Evolutionary conservation across 2,888 invertebrate genomes (phyloP), one percentile per base, ranked within the genome.

Genomic region (Fragum whitleyi): DNA sequence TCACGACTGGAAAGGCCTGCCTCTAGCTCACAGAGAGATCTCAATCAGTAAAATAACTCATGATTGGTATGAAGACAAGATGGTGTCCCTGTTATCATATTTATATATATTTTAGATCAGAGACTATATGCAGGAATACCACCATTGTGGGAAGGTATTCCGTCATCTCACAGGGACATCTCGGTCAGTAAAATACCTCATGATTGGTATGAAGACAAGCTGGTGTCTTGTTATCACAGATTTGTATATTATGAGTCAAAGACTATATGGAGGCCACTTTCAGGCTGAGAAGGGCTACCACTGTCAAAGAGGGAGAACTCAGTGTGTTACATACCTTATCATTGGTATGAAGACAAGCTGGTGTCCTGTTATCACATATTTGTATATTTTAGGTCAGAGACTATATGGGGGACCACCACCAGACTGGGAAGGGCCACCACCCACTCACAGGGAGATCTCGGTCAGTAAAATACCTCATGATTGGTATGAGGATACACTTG

Each of bases 401-500:
- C 47, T 72, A 26, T 79, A 80, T 67, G 82, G 77, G 11, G 82
- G 85, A 1, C 85, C 85, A 0, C 80, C 85, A 6, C 82, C 82
- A n/a, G 79, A 59, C n/a, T 82, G 82, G 82, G 85, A 80, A 47
- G 85, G 85, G 1, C 53, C 53, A 0, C 69, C 74, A 6, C 82
- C 82, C 1, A 32, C 21, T 2, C 81, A 81, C 36, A 19, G 68
- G 7, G 82, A 82, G 53, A 77, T 85, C 16, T 75, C 74, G 16
- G 53, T 85, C 32, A 77, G 77, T 39, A 77, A 79, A 29, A 42
- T 85, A 7, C 85, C 85, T 0, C 47, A 68, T 11, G 75, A 80
- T 42, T 85, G 85, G 85, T 85, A 79, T 28, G 85, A 85, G 47
- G 85, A 85, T 29, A 79, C 65, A 26, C 80, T 85, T 9, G 82